Evolutionary conservation across 1,140 invertebrate species (phyloP).

Genomic region (Hypsibius dujardini): DNA sequence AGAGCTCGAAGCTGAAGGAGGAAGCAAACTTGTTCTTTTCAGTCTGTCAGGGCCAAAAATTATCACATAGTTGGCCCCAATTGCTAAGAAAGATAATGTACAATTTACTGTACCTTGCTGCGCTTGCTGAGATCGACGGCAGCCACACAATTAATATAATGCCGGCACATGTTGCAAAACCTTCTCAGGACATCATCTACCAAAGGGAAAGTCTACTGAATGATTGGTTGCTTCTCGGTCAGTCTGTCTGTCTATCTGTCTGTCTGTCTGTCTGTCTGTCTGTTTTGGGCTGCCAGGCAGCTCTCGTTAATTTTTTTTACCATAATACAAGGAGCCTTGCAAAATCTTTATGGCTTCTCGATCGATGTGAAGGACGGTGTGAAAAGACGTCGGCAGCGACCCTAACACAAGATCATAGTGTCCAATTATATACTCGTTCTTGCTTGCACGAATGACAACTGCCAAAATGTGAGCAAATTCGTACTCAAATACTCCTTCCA

Average conservation of each 20-base stretch:
- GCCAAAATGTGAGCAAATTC: neutral
- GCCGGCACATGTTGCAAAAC: neutral
- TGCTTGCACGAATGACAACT: too few species aligned
- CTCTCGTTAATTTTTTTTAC: neutral
- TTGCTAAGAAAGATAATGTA: neutral
- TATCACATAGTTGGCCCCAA: neutral
- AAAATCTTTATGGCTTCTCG: neutral
- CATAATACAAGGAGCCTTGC: neutral
- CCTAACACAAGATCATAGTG: neutral
- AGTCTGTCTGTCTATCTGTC: too few species aligned
- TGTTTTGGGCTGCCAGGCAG: too few species aligned
- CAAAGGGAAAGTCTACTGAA: neutral
- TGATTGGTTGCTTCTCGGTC: too few species aligned
- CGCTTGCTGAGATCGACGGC: neutral
- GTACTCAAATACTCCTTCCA: neutral
- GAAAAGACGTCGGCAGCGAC: neutral
- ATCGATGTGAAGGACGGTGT: neutral
- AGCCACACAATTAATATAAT: slow-evolving; percentile 1
- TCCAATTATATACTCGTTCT: neutral
- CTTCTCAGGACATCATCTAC: slow-evolving; percentile 8
- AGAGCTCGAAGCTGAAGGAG: neutral
- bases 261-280: too few species aligned
- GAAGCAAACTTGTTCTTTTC: slow-evolving; percentile 8
- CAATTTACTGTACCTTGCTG: neutral
- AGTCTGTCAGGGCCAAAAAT: neutral